Base-by-base conservation (phyloP, 2,113 vertebrate species). In the Podarcis muralis region DNA sequence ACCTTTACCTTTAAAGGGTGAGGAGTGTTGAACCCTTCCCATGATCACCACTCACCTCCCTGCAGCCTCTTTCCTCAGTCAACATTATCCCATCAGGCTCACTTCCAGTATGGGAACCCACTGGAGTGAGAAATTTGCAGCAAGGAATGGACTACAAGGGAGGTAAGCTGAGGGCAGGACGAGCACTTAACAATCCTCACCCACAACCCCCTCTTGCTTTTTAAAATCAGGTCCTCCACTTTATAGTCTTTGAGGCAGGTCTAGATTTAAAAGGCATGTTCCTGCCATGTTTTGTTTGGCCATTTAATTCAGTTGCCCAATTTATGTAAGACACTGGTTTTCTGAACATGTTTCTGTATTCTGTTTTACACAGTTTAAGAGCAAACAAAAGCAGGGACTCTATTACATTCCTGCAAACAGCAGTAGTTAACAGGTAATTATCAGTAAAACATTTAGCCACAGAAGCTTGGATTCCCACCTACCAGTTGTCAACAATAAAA, bases 381-480 rank as follows among this genome's bases (percentile, higher is more conserved):
- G 85, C 82, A 94, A 94, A 89, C 79, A 93, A 88, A 95, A 92
- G 72, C 90, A 90, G 88, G 48, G 90, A 92, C 89, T 91, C 77
- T 75, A 90, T 95, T 93, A 91, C 96, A 96, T 96, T 95, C 94
- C 90, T 93, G 95, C 93, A 97, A 95, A 93, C 81, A 79, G 87
- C 18, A 84, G 93, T 95, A 97, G 97, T 97, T 97, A 97, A 96
- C 95, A 96, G 95, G 95, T 97, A 96, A 97, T 97, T 97, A 96
- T 95, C 96, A 97, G 96, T 96, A 97, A 97, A 97, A 95, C 97
- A 96, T 95, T 95, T 96, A 94, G 97, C 96, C 95, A 94, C 96
- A 94, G 92, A 94, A 96, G 89, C 93, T 96, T 94, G 92, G 94
- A 95, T 96, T 53, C 92, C 95, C 92, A 96, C 95, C 95, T 96